Evolutionary conservation across 2,113 vertebrate species (phyloP).

Genomic region (Alligator mississippiensis): DNA sequence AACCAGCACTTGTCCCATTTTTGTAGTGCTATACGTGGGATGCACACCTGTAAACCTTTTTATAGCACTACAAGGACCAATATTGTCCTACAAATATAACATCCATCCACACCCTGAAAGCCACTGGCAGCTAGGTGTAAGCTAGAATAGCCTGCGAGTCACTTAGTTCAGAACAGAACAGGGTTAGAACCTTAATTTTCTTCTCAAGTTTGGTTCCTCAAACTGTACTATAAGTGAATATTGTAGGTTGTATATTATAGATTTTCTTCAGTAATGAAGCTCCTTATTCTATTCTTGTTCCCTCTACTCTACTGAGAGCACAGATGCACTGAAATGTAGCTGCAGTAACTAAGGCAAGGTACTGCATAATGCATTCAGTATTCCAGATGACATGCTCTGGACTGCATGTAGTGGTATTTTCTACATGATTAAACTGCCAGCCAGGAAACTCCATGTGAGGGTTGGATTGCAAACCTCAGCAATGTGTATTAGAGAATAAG

Average conservation of each 20-base stretch:
- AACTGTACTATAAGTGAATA: neutral
- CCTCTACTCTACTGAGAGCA: neutral
- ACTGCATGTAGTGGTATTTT: neutral
- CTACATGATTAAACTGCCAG: neutral
- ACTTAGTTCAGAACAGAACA: neutral
- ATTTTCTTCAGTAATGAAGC: neutral
- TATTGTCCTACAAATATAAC: neutral
- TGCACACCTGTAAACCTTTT: no score
- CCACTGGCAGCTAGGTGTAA: neutral
- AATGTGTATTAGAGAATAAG: neutral
- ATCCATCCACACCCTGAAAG: neutral
- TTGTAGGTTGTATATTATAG: neutral
- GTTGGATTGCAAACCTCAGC: neutral
- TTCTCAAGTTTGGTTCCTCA: accelerated
- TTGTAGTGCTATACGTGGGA: no score
- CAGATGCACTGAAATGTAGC: neutral
- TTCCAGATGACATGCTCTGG: neutral
- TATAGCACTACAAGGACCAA: no score
- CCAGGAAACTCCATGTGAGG: neutral
- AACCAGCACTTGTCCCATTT: no score
- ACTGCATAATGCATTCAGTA: neutral
- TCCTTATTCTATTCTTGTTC: neutral
- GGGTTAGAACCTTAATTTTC: neutral
- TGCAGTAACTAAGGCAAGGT: neutral
- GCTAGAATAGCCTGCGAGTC: neutral